phyloP scores from a whole-genome alignment of 2,113 vertebrate genomes.

The Anhinga anhinga region DNA sequence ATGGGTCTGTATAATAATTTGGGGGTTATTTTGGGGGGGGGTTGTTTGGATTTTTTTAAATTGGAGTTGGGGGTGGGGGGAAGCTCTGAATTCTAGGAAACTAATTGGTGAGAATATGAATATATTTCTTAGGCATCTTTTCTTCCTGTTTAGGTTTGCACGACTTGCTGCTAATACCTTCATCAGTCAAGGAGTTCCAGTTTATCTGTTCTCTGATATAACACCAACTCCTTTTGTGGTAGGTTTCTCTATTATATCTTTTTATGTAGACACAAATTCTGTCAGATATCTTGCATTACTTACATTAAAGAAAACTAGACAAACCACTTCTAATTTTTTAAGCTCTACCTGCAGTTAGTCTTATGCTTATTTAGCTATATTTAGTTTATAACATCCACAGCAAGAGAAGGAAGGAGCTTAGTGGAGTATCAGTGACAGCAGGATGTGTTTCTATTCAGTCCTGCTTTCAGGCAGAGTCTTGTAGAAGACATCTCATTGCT shows the following conservation, averaged over 20 bases:
- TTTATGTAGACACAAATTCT: neutral
- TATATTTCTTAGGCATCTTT: neutral
- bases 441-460: neutral
- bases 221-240: slow-evolving; percentile 98
- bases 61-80: neutral
- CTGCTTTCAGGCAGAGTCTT: neutral
- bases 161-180: slow-evolving; percentile 87
- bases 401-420: neutral
- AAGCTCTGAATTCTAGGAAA: neutral
- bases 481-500: neutral
- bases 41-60: neutral
- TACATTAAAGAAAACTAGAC: neutral
- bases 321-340: neutral
- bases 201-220: slow-evolving; percentile 89
- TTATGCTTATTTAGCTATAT: neutral
- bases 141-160: slow-evolving; percentile 78
- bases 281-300: neutral
- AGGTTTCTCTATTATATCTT: neutral
- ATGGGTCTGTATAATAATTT: neutral
- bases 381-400: neutral
- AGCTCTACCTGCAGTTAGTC: neutral
- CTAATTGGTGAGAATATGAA: neutral
- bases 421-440: neutral
- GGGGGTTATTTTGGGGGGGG: neutral
- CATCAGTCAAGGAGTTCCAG: slow-evolving; percentile 85